phyloP scores from a whole-genome alignment of 2,797 vertebrate species.

The Masticophis lateralis region DNA sequence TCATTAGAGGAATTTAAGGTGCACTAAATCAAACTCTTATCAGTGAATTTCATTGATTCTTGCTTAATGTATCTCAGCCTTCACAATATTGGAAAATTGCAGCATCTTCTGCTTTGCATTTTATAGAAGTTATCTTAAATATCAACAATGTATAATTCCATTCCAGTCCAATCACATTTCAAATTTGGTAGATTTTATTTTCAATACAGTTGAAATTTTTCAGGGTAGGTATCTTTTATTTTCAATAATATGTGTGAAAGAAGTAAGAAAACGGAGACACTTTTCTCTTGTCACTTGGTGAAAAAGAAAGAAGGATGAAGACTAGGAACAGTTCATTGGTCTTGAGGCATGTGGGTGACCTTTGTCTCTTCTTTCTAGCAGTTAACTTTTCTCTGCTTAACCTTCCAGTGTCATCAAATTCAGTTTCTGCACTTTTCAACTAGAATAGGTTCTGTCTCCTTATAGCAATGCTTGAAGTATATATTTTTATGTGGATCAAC shows the following conservation, averaged over 20 bases:
- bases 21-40: background rate
- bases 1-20: background rate
- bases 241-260: background rate
- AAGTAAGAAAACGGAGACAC: background rate
- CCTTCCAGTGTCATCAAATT: background rate
- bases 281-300: background rate
- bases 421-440: background rate
- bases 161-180: background rate
- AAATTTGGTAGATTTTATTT: fast-evolving
- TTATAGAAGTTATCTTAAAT: background rate
- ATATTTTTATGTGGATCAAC: background rate
- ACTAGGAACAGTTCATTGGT: background rate
- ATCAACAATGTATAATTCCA: background rate
- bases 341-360: background rate
- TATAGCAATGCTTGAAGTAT: background rate
- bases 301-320: background rate
- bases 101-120: background rate
- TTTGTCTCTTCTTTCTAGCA: background rate
- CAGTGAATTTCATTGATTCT: background rate
- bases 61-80: background rate
- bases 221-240: background rate
- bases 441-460: background rate
- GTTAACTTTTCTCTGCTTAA: background rate
- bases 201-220: background rate
- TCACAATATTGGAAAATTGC: background rate